These are phyloP conservation scores for Ochotona princeps DNA, from an alignment of 2,113 vertebrate genomes.

Conservation along the genomic window DNA sequence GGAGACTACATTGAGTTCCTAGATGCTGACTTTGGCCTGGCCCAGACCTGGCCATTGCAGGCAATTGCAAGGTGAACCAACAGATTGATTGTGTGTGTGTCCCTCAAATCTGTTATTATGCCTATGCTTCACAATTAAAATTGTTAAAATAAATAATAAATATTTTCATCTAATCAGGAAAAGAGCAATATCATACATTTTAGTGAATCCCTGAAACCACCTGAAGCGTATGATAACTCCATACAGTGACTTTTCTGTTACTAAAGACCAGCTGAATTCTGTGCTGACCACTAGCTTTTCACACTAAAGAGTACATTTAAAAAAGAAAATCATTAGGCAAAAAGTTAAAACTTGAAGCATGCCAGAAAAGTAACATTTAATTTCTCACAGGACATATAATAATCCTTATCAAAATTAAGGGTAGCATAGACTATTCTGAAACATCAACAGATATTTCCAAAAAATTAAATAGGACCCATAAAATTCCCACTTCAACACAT, in stretches of 20 bases:
- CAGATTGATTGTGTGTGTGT: too few species aligned
- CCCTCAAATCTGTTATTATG: too few species aligned
- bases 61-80: too few species aligned
- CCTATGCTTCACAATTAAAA: too few species aligned
- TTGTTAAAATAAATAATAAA: too few species aligned
- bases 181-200: neutral
- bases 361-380: constrained; percentile 45
- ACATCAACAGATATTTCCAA: neutral
- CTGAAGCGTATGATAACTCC: constrained; percentile 21
- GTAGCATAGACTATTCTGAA: neutral
- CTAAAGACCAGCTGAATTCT: neutral
- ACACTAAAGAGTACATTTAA: neutral
- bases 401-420: constrained; percentile 47
- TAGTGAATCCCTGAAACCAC: neutral
- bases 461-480: neutral
- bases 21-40: too few species aligned
- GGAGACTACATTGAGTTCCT: too few species aligned
- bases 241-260: neutral
- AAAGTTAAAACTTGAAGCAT: neutral
- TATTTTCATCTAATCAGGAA: neutral
- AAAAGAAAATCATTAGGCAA: neutral
- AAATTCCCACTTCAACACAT: constrained; percentile 41
- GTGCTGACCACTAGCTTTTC: constrained; percentile 38
- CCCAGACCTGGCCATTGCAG: too few species aligned
- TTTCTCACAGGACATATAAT: constrained; percentile 34